Evolutionary conservation across 1,140 invertebrate species (phyloP).

Genomic region (Conopomorpha cramerella): DNA sequence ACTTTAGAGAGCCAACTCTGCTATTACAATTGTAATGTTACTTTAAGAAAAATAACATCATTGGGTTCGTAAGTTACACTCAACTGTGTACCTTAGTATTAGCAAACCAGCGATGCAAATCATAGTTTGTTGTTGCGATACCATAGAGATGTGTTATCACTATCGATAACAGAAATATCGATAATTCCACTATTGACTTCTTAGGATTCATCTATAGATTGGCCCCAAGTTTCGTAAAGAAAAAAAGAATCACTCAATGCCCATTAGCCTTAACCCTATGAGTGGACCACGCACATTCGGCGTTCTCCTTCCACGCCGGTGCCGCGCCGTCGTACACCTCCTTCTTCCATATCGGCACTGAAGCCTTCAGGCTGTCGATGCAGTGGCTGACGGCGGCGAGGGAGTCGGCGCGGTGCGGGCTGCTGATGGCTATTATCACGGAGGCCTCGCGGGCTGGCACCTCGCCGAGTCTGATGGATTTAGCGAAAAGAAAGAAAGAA

Average conservation of each 20-base stretch:
- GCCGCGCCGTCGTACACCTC: slow-evolving; percentile 76
- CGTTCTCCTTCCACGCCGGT: slow-evolving; percentile 76
- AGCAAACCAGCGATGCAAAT: no score
- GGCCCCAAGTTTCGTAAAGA: background rate
- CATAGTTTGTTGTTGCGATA: no score
- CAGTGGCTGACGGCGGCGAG: slow-evolving; percentile 81
- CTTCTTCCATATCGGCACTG: slow-evolving; percentile 97
- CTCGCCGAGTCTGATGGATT: slow-evolving; percentile 75
- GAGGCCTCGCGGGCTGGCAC: slow-evolving; percentile 90
- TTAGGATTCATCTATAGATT: background rate
- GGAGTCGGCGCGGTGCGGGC: slow-evolving; percentile 82
- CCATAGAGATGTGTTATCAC: no score
- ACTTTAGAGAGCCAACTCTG: no score
- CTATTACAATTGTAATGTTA: no score
- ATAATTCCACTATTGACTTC: background rate
- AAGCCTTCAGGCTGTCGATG: slow-evolving; percentile 85
- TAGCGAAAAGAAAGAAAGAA: background rate
- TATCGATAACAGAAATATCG: no score
- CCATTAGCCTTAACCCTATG: slow-evolving; percentile 5
- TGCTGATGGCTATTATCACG: slow-evolving; percentile 88
- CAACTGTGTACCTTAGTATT: no score
- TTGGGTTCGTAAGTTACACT: no score
- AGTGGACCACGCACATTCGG: slow-evolving; percentile 73
- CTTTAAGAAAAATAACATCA: no score
- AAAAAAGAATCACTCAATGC: slow-evolving; percentile 5